Evolutionary conservation across 2,888 invertebrate genomes (phyloP), one percentile per base, ranked within the genome.

Genomic region (Acleris sparsana): DNA sequence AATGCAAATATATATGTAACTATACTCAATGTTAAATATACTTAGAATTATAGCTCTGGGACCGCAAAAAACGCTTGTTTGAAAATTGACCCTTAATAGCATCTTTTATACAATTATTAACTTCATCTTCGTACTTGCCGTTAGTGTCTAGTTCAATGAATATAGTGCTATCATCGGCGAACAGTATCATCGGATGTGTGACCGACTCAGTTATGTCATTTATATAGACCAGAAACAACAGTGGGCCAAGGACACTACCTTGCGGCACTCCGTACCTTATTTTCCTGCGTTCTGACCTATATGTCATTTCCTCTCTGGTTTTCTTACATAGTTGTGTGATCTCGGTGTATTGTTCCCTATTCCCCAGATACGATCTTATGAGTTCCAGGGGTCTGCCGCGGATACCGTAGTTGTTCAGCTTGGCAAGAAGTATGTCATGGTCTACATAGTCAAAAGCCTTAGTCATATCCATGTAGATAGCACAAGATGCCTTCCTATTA

Each of bases 361-460:
- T 43, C 43, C 4, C 43, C 13, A 43, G 44, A 44, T 44, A 44
- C 16, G n/a, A 44, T 44, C 3, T 4, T 44, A 44, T 44, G 44
- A 44, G n/a, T n/a, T 44, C 16, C n/a, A 44, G 11, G 13, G 44
- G n/a, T n/a, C n/a, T 17, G n/a, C 48, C 48, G 9, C 48, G 48
- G 17, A 48, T 48, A 5, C 48, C 48, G n/a, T 17, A 17, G 17
- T 5, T 17, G 16, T 48, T 17, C 9, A 48, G 18, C 18, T 48
- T 48, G 9, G 16, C 9, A 6, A 48, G 48, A 6, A 48, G 18
- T 17, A 48, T n/a, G 11, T 13, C 48, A n/a, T 48, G 48, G 48
- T n/a, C 48, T 9, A 48, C 48, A 17, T 48, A 17, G 17, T 48
- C 48, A 48, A 48, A 48, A 17, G 48, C 48, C 48, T 48, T 48